Evolutionary conservation across 2,113 vertebrate genomes (phyloP).

Genomic region (Pogonocichla stellata): DNA sequence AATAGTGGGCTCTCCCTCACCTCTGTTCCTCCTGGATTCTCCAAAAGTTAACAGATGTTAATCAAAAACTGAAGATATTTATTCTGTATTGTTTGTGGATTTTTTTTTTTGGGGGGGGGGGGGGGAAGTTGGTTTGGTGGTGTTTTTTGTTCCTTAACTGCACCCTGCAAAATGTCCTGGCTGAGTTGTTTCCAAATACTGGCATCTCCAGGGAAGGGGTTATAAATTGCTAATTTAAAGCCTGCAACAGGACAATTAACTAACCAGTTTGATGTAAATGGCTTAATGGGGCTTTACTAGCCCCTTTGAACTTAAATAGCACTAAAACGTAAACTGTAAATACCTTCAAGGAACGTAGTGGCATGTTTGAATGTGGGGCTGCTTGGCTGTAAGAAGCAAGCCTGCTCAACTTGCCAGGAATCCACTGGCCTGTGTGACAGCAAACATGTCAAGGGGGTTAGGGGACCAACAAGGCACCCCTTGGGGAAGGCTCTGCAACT

Average conservation of each 20-base stretch:
- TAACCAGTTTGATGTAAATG: constrained; percentile 68
- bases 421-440: neutral
- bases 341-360: constrained; percentile 59
- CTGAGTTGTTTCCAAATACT: constrained; percentile 49
- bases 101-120: too few species aligned
- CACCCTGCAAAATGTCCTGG: constrained; percentile 17
- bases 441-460: neutral
- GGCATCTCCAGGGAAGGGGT: constrained; percentile 54
- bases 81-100: neutral
- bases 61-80: neutral
- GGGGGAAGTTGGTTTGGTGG: neutral
- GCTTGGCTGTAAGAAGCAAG: neutral
- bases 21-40: neutral
- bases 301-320: constrained; percentile 61
- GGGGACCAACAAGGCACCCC: neutral
- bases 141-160: neutral
- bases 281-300: constrained; percentile 63
- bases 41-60: neutral
- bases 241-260: constrained; percentile 59
- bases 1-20: neutral
- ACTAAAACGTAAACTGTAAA: constrained; percentile 69
- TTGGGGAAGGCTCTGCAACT: neutral
- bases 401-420: constrained; percentile 23
- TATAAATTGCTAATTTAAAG: constrained; percentile 66
- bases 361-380: constrained; percentile 11